Base-by-base conservation (phyloP, 1,140 invertebrate species). In the Monomorium pharaonis region DNA sequence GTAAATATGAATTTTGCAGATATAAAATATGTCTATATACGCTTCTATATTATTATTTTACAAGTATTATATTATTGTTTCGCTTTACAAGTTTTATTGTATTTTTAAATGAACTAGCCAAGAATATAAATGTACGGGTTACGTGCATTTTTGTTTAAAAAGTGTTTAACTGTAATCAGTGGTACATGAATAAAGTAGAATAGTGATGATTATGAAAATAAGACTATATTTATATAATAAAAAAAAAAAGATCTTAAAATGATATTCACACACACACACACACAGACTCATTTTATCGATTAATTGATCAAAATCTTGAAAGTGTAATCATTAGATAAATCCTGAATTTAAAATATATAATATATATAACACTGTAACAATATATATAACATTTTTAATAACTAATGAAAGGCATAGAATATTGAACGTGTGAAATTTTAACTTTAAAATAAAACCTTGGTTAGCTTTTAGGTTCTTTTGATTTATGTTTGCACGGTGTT, bases 171-270 rank as follows among this genome's bases (percentile, higher is more conserved):
- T 30, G 2, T 6, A 24, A 14, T 67, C n/a, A 67, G 5, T 63
- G 18, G 12, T 65, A 65, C 30, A 63, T 24, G 0, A 44, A 33
- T 63, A 63, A 44, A 24, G 18, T 42, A 44, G 18, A 33, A 44
- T 0, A 6, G 1, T 42, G 18, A 69, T 21, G 5, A 69, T 69
- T 69, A 44, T 6, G 14, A 69, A 69, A 67, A 67, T 69, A 44
- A 24, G 10, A 1, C n/a, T 69, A 69, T 44, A 16, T 44, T 67
- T 67, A 65, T 21, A 12, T 30, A 3, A 0, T 44, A 0, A 30
- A 51, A 51, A 72, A 74, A 74, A 14, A 51, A 74, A 12, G 49
- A 21, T 51, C 6, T 70, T 70, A 44, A 16, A 70, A 49, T 70
- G 18, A 44, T 1, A 6, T 44, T 47, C 9, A 30, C 18, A n/a